phyloP scores from a whole-genome alignment of 2,888 invertebrate genomes.

The Callimorpha dominula region DNA sequence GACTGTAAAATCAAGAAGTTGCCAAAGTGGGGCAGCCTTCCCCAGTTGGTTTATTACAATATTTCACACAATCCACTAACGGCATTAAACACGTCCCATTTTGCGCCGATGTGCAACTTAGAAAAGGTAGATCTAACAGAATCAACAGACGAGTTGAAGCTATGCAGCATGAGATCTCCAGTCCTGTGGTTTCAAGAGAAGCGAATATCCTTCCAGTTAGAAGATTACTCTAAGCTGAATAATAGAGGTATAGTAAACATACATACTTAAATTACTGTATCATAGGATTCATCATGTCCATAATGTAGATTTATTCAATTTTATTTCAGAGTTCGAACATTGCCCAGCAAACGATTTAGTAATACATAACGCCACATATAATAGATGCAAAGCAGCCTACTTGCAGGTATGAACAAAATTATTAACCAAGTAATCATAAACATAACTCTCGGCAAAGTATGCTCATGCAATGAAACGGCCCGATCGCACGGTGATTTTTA shows the following conservation, averaged over 20 bases:
- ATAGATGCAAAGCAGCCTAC: slow-evolving; percentile 69
- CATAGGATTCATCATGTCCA: background rate
- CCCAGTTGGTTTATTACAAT: slow-evolving; percentile 87
- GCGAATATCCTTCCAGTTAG: slow-evolving; percentile 67
- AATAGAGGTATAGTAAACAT: slow-evolving; percentile 58
- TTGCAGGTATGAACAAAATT: slow-evolving; percentile 60
- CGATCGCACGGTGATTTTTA: too few relatives aligned
- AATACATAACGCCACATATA: slow-evolving; percentile 67
- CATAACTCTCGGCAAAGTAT: too few relatives aligned
- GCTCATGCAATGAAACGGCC: too few relatives aligned
- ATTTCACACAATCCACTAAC: slow-evolving; percentile 87
- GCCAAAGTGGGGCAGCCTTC: slow-evolving; percentile 87
- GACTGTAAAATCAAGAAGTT: slow-evolving; percentile 86
- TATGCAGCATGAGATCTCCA: slow-evolving; percentile 69
- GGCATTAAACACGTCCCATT: slow-evolving; percentile 78
- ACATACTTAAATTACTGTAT: too few relatives aligned
- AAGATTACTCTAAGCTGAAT: slow-evolving; percentile 74
- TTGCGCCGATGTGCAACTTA: slow-evolving; percentile 88
- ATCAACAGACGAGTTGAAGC: slow-evolving; percentile 64
- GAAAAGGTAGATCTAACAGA: slow-evolving; percentile 84
- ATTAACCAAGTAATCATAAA: background rate
- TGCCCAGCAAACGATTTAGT: slow-evolving; percentile 65
- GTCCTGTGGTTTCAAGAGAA: slow-evolving; percentile 77
- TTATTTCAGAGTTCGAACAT: slow-evolving; percentile 73
- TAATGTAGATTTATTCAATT: background rate